Evolutionary conservation across 2,113 vertebrate species (phyloP).

Genomic region (Cnemophilus loriae): DNA sequence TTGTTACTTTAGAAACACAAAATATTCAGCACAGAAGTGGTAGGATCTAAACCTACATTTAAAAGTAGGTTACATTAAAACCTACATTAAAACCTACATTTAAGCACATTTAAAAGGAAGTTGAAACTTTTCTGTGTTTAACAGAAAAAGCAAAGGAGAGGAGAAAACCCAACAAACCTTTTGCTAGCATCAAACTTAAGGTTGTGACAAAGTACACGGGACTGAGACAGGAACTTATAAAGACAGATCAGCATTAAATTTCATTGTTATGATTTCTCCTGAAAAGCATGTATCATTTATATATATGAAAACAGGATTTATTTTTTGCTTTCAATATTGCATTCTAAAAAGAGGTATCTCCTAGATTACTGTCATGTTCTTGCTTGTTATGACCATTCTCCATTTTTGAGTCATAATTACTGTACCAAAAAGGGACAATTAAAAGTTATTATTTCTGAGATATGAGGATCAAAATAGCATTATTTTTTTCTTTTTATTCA

Average conservation of each 20-base stretch:
- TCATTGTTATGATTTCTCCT: background rate
- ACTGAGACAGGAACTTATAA: background rate
- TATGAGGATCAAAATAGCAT: background rate
- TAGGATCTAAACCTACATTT: too few species aligned
- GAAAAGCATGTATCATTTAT: background rate
- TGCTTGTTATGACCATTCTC: background rate
- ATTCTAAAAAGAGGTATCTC: background rate
- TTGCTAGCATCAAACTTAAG: background rate
- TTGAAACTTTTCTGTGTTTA: background rate
- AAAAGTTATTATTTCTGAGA: background rate
- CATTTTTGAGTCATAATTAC: background rate
- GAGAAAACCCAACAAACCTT: background rate
- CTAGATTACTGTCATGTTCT: background rate
- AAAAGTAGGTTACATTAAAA: too few species aligned
- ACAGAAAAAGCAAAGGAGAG: background rate
- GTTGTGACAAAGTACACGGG: background rate
- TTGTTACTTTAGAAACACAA: background rate
- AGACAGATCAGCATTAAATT: background rate
- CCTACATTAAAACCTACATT: too few species aligned
- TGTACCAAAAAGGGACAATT: background rate
- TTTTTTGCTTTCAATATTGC: background rate
- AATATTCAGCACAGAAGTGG: background rate
- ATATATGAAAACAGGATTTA: background rate
- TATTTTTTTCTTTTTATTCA: background rate
- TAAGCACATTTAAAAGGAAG: background rate